These are phyloP conservation scores for Nesoenas mayeri DNA, from an alignment of 2,113 vertebrate genomes.

Conservation along the genomic window DNA sequence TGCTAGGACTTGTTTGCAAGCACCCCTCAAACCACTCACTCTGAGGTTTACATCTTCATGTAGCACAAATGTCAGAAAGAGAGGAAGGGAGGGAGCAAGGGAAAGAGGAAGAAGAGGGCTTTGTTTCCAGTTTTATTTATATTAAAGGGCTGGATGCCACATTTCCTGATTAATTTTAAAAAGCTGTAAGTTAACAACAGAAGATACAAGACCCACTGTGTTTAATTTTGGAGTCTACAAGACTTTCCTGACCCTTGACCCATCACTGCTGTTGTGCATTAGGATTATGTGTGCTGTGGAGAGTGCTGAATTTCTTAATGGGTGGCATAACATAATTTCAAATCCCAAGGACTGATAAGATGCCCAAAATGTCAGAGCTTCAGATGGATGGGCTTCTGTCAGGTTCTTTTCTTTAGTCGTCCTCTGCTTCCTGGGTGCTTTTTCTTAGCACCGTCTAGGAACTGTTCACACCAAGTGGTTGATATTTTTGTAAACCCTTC, in stretches of 20 bases:
- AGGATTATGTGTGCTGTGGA: neutral
- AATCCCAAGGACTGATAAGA: neutral
- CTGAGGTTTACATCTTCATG: neutral
- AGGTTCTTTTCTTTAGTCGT: neutral
- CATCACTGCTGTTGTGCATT: neutral
- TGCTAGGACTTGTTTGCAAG: neutral
- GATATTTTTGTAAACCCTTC: conserved; percentile 49
- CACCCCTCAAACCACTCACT: neutral
- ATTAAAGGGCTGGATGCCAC: neutral
- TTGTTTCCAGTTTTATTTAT: neutral
- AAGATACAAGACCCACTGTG: neutral
- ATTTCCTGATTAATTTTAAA: neutral
- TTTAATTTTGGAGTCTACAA: neutral
- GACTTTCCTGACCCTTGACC: neutral
- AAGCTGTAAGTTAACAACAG: neutral
- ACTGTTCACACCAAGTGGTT: neutral
- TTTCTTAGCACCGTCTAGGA: conserved; percentile 37
- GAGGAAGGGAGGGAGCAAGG: neutral
- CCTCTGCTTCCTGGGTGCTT: conserved; percentile 12
- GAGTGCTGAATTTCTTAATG: conserved; percentile 20
- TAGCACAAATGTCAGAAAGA: neutral
- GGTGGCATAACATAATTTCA: neutral
- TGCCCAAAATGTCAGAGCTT: conserved; percentile 14
- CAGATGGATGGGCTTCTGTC: neutral
- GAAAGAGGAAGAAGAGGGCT: neutral